Base-by-base conservation (phyloP, 2,888 invertebrate species). In the Cephus runcator region DNA sequence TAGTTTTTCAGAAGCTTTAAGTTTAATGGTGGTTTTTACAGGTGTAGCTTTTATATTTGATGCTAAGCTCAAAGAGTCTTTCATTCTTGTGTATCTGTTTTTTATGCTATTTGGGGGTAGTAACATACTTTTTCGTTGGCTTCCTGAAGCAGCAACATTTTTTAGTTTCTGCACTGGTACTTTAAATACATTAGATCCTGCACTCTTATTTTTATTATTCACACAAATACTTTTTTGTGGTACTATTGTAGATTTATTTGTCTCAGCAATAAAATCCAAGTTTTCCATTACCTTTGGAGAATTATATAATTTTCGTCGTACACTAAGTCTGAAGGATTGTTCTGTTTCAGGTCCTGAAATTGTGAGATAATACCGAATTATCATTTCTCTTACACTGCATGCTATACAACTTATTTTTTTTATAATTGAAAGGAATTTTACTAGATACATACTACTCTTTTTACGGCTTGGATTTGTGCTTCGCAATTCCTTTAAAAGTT, bases 101-200 rank as follows among this genome's bases (percentile, higher is more conserved):
- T 71, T 81, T 77, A 83, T 82, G 73, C 75, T 81, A 78, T 83
- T 82, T 73, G 81, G 82, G 36, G 81, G 83, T 34, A 82, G 69
- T 31, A 83, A 35, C 75, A 79, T 71, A 56, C 81, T 82, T 78
- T 77, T 78, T 56, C 79, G 77, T 36, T 12, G n/a, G 68, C 73
- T 78, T 56, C 56, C 56, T 56, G 56, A 56, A 56, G 56, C 2
- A 56, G 56, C 23, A 56, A 9, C 23, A 56, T 23, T 56, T 23
- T 56, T 56, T 23, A 56, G 23, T 56, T 56, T 56, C 56, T 56
- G 56, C 56, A 56, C 23, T 56, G 56, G 56, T 56, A 56, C 56
- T 56, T 56, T 56, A 56, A 56, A 56, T 23, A 56, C 23, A 56
- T 23, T 9, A 56, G 56, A 23, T 56, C 9, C 9, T 56, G 56